These are phyloP conservation scores for Chironomus tentans DNA, from an alignment of 2,888 invertebrate species.

Conservation along the genomic window DNA sequence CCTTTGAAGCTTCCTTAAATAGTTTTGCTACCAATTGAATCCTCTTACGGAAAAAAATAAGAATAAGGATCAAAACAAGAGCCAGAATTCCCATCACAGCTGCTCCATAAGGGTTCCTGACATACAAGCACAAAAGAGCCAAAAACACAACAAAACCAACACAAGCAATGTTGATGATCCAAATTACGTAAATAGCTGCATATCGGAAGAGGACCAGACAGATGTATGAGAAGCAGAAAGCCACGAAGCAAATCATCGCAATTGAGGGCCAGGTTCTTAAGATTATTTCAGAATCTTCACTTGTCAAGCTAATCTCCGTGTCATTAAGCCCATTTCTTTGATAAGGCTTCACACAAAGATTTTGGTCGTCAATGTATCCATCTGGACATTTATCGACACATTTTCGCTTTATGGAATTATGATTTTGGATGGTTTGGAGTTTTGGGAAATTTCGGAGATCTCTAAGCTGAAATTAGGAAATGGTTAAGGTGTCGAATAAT, in stretches of 20 bases:
- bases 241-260: constrained; percentile 48
- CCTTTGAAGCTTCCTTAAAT: constrained; percentile 58
- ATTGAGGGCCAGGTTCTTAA: constrained; percentile 55
- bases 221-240: constrained; percentile 48
- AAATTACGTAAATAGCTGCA: constrained; percentile 51
- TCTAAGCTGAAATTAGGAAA: too few relatives aligned
- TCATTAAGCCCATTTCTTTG: too few relatives aligned
- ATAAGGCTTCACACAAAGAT: too few relatives aligned
- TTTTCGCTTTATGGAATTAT: not conserved
- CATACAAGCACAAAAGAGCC: too few relatives aligned
- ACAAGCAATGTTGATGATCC: constrained; percentile 49
- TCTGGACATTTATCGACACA: constrained; percentile 37
- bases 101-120: constrained; percentile 31
- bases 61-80: constrained; percentile 31
- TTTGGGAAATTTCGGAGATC: not conserved
- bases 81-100: constrained; percentile 41
- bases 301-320: constrained; percentile 32
- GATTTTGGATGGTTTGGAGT: not conserved
- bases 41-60: constrained; percentile 50
- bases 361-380: constrained; percentile 36
- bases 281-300: constrained; percentile 44
- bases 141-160: constrained; percentile 36
- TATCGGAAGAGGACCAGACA: constrained; percentile 48
- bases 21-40: constrained; percentile 53
- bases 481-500: too few relatives aligned